Percentiles rank a stretch among this genome's conserved stretches.
phyloP scores from a whole-genome alignment of 2,797 vertebrate genomes.

The Geotria australis region DNA sequence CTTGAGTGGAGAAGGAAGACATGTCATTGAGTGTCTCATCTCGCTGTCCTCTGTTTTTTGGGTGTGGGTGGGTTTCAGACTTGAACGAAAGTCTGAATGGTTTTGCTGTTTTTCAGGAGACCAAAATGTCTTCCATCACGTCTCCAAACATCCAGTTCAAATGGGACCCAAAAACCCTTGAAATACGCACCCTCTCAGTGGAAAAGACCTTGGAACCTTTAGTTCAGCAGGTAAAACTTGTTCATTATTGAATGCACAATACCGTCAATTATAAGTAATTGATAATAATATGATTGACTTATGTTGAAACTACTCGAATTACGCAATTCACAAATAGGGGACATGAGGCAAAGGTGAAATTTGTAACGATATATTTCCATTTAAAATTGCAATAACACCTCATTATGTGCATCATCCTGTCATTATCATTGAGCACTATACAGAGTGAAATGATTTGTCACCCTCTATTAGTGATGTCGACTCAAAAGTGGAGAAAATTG shows the following conservation, averaged over 20 bases:
- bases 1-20: too few relatives aligned
- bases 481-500: too few relatives aligned
- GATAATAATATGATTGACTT: background rate
- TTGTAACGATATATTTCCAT: background rate
- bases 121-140: slow-evolving; percentile 56
- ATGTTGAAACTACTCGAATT: background rate
- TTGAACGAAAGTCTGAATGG: too few relatives aligned
- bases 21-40: too few relatives aligned
- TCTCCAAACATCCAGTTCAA: slow-evolving; percentile 83
- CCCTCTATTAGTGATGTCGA: too few relatives aligned
- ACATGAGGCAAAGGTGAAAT: background rate
- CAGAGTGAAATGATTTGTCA: too few relatives aligned
- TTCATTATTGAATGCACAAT: background rate
- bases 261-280: background rate
- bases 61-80: too few relatives aligned
- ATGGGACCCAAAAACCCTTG: slow-evolving; percentile 93
- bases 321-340: too few relatives aligned
- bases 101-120: too few relatives aligned
- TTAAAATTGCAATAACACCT: background rate
- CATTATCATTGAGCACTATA: too few relatives aligned
- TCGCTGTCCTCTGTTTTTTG: too few relatives aligned
- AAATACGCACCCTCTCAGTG: slow-evolving; percentile 79
- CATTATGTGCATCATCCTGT: too few relatives aligned
- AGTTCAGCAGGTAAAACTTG: slow-evolving; percentile 54
- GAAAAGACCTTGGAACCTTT: slow-evolving; percentile 71